Conservation (phyloP, 2,113 vertebrate species). For the Vulpes lagopus region DNA sequence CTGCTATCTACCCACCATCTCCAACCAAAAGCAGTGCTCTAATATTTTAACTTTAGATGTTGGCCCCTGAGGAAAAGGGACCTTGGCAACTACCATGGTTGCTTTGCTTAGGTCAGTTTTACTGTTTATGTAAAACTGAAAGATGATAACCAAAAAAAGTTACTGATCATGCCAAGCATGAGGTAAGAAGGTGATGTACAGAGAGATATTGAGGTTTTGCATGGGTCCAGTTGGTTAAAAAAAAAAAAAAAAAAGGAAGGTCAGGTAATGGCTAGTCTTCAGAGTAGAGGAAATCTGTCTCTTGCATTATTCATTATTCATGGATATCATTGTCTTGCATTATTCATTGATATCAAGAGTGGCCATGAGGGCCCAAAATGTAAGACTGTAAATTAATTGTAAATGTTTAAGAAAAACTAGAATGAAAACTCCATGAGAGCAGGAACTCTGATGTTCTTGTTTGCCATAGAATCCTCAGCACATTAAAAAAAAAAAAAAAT, state of each 20-base stretch:
- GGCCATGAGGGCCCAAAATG: not conserved
- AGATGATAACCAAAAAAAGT: not conserved
- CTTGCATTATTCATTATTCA: not conserved
- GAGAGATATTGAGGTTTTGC: too few relatives aligned
- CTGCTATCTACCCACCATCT: not conserved
- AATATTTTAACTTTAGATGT: not conserved
- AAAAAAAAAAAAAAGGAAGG: not conserved
- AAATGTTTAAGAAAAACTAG: not conserved
- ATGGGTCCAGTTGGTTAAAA: not conserved
- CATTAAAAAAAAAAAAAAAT: too few relatives aligned
- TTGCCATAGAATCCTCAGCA: not conserved
- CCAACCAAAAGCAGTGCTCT: not conserved
- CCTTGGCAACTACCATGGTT: not conserved
- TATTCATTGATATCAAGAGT: not conserved
- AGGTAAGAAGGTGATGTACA: not conserved
- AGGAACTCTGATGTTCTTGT: not conserved
- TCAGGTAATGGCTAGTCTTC: not conserved
- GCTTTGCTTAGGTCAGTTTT: not conserved
- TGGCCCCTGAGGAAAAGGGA: not conserved
- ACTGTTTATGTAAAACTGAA: not conserved
- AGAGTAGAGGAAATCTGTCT: not conserved
- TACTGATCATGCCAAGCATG: not conserved
- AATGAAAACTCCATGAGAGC: not conserved
- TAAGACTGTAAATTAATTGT: not conserved
- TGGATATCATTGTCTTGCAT: not conserved